A percentile compares a stretch with the other conserved stretches of the same genome.
phyloP scores from a whole-genome alignment of 2,888 invertebrate species.

The Drosophila mercatorum region DNA sequence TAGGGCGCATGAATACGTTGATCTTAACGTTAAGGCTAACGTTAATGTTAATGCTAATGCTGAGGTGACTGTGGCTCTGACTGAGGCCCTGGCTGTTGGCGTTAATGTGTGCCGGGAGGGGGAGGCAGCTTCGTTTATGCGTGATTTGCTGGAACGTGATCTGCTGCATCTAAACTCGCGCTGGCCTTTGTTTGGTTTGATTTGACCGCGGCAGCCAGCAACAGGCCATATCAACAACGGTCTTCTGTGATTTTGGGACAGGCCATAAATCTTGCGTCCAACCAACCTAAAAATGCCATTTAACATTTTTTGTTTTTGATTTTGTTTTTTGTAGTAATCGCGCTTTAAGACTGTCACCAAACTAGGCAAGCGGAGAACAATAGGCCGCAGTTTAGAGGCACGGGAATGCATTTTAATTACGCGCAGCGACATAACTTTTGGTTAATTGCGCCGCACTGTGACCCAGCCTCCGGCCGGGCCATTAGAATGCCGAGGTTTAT shows the following conservation, averaged over 20 bases:
- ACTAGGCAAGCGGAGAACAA: conserved; percentile 50
- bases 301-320: conserved; percentile 58
- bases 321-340: conserved; percentile 50
- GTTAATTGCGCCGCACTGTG: conserved; percentile 51
- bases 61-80: not conserved
- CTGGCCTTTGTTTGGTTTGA: conserved; percentile 46
- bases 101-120: conserved; percentile 33
- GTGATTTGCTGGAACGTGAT: conserved; percentile 70
- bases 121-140: conserved; percentile 61
- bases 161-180: conserved; percentile 30
- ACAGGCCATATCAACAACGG: conserved; percentile 44
- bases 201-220: conserved; percentile 43
- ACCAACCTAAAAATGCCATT: conserved; percentile 63
- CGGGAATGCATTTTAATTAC: conserved; percentile 71
- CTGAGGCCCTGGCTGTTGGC: conserved; percentile 12
- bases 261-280: conserved; percentile 78
- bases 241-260: conserved; percentile 77
- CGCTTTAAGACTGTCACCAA: conserved; percentile 34
- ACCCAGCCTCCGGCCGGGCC: not conserved
- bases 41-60: conserved; percentile 36
- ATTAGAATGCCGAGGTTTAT: conserved; percentile 48
- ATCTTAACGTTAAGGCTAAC: conserved; percentile 53
- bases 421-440: conserved; percentile 71
- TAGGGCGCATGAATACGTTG: conserved; percentile 79
- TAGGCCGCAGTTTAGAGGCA: conserved; percentile 69